Base-by-base conservation (phyloP, 2,113 vertebrate genomes). In the Indicator maculatus region DNA sequence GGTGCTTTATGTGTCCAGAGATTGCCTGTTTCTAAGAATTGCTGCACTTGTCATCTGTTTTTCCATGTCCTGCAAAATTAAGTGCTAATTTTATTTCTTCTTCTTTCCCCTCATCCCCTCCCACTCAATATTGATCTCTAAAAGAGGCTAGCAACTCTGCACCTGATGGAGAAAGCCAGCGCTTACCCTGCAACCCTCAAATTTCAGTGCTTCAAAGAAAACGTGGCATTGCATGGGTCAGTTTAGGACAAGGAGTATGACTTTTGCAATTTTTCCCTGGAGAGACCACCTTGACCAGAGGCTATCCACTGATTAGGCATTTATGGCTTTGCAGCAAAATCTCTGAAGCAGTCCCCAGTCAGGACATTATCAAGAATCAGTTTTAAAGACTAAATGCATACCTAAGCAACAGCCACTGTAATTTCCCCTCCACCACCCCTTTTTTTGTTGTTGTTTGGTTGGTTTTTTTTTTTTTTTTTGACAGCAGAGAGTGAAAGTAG, bases 31-130 rank as follows among this genome's bases (percentile, higher is more conserved):
- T 65, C 93, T 69, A 90, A 72, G 73, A 89, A 88, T 53, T 56
- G 61, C 70, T 88, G 86, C 50, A 39, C 60, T 87, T 79, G 78
- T 59, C 84, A 89, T 69, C 47, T 91, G 58, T 83, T 89, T 93
- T 92, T 80, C 58, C 50, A 85, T 21, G 4, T 94, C 59, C 52
- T 75, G 56, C 69, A 86, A 78, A 96, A 94, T 94, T 79, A 92
- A 82, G 91, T 26, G 67, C 70, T 78, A 76, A 94, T 91, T 88
- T 81, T 74, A 90, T 93, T 91, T 85, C 44, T 86, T 95, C 61
- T 39, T 83, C 65, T 83, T 83, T 36, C 41, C 80, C 19, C 39
- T 56, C 55, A 20, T 84, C 33, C 44, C 13, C 67, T 93, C 86
- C 70, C 47, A 86, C 60, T 87, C 78, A 83, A 56, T 72, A 78